These are phyloP conservation scores for Discoglossus pictus DNA, from an alignment of 2,797 vertebrate species.

Conservation along the genomic window DNA sequence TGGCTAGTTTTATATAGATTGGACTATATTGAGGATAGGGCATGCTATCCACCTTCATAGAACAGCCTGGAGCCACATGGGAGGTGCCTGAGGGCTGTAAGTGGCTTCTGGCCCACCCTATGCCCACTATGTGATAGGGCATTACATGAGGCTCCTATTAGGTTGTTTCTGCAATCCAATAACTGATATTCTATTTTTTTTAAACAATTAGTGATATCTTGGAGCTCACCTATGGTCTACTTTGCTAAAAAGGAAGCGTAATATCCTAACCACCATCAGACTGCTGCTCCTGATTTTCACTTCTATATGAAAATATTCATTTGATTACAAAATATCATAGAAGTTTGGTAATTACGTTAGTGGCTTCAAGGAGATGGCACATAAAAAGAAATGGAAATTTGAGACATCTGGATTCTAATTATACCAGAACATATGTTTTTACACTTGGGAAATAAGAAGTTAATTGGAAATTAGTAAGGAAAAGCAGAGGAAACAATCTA, in stretches of 20 bases:
- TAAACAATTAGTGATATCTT: no score
- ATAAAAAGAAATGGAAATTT: slow-evolving; percentile 44
- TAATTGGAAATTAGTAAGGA: slow-evolving; percentile 47
- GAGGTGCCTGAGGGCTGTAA: no score
- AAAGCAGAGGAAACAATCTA: slow-evolving; percentile 38
- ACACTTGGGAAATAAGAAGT: slow-evolving; percentile 48
- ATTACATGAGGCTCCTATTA: no score
- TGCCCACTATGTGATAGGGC: no score
- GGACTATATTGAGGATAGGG: no score
- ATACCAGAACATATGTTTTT: slow-evolving; percentile 48
- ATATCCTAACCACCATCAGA: neutral
- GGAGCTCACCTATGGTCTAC: no score
- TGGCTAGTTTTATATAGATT: no score
- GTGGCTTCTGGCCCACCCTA: no score
- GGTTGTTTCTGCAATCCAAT: no score
- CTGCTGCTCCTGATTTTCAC: slow-evolving; percentile 1
- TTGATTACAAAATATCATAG: slow-evolving; percentile 36
- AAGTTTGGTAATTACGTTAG: slow-evolving; percentile 42
- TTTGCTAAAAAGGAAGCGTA: no score
- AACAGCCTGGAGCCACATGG: no score
- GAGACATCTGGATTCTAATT: slow-evolving; percentile 48
- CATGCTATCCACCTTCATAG: no score
- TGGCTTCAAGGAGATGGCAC: slow-evolving; percentile 35
- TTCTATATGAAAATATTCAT: slow-evolving; percentile 19
- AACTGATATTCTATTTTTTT: neutral